Conservation (phyloP, 2,888 invertebrate genomes). For the Leuctra nigra region DNA sequence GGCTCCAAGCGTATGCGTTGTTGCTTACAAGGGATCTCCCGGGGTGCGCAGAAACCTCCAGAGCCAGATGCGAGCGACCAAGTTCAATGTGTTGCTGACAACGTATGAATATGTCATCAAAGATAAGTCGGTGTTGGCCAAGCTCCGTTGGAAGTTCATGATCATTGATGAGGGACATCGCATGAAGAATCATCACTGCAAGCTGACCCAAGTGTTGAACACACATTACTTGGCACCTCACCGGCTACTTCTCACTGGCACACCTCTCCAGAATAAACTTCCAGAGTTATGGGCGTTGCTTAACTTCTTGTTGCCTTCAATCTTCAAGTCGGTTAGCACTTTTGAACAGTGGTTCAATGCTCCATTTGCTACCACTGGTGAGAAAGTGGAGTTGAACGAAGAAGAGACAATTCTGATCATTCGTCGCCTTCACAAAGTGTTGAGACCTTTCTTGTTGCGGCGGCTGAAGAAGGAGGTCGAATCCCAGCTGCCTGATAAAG, state of each 20-base stretch:
- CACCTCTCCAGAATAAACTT: conserved; percentile 52
- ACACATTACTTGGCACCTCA: conserved; percentile 53
- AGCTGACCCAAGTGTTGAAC: conserved; percentile 53
- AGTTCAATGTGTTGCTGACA: conserved; percentile 56
- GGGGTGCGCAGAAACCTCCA: conserved; percentile 38
- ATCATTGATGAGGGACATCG: conserved; percentile 62
- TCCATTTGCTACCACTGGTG: conserved; percentile 58
- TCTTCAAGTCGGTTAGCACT: conserved; percentile 55
- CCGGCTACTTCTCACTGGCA: conserved; percentile 53
- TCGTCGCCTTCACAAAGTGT: conserved; percentile 58
- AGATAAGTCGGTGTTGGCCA: conserved; percentile 53
- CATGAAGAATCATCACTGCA: conserved; percentile 63
- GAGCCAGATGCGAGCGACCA: conserved; percentile 40
- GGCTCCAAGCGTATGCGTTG: conserved; percentile 49
- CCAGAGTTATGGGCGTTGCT: conserved; percentile 58
- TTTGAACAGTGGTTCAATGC: conserved; percentile 65
- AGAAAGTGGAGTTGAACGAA: conserved; percentile 55
- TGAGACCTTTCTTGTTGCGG: conserved; percentile 54
- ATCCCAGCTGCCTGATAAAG: conserved; percentile 56
- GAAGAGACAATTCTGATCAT: conserved; percentile 60
- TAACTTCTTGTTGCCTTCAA: conserved; percentile 56
- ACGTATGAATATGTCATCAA: conserved; percentile 60
- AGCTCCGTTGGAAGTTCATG: conserved; percentile 60
- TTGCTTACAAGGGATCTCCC: conserved; percentile 45
- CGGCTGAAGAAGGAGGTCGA: conserved; percentile 59